phyloP scores from a whole-genome alignment of 2,797 vertebrate species.

The Hydrophis major region DNA sequence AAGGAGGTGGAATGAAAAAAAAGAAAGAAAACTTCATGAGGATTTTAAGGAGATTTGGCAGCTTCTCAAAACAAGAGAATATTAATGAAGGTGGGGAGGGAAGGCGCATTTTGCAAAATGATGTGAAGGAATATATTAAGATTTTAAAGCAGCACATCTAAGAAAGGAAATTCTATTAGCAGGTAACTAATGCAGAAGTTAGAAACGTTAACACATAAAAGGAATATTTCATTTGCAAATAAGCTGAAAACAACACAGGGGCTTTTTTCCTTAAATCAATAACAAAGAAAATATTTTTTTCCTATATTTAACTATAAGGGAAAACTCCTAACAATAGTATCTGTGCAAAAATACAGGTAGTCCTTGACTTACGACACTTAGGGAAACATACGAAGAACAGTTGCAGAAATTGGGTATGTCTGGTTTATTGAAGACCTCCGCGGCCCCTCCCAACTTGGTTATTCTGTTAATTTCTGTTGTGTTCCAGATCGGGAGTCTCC shows the following conservation, averaged over 20 bases:
- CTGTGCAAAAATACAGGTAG: not conserved
- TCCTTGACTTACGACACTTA: no score
- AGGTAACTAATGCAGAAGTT: not conserved
- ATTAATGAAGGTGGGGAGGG: not conserved
- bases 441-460: not conserved
- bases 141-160: not conserved
- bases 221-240: not conserved
- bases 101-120: not conserved
- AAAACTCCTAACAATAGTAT: not conserved
- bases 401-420: not conserved
- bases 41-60: not conserved
- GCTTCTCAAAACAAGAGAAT: not conserved
- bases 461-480: not conserved
- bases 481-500: not conserved
- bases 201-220: not conserved
- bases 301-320: not conserved
- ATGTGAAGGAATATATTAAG: not conserved
- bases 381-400: not conserved
- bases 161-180: not conserved
- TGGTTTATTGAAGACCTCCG: not conserved
- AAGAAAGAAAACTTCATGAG: not conserved
- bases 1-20: not conserved
- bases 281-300: not conserved
- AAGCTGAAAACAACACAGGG: not conserved
- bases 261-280: not conserved